Evolutionary conservation across 1,140 invertebrate species (phyloP).

Genomic region (Dryas iulia): DNA sequence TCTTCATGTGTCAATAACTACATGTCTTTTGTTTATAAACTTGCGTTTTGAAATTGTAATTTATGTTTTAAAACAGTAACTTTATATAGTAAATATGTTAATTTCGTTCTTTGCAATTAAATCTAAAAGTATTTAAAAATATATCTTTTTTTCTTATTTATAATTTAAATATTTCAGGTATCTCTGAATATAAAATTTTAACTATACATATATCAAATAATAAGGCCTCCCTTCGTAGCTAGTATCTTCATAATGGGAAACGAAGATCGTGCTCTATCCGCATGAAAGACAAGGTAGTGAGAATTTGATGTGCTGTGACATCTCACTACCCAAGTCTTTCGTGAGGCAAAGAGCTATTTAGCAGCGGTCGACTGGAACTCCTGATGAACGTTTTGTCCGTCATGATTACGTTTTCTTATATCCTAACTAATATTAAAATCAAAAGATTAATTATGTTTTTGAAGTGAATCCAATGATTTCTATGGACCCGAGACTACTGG

Average conservation of each 20-base stretch:
- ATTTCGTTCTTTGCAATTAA: too few species aligned
- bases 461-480: not conserved
- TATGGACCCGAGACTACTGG: not conserved
- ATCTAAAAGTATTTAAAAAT: not conserved
- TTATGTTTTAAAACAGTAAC: too few species aligned
- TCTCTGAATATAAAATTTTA: not conserved
- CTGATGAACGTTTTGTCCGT: not conserved
- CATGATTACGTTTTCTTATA: not conserved
- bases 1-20: too few species aligned
- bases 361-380: not conserved
- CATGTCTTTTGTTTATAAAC: too few species aligned
- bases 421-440: not conserved
- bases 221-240: not conserved
- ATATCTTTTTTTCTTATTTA: not conserved
- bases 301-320: conserved; percentile 74
- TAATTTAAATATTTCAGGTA: not conserved
- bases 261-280: conserved; percentile 55
- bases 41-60: too few species aligned
- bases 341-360: conserved; percentile 57
- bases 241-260: conserved; percentile 7
- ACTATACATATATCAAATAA: not conserved
- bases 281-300: conserved; percentile 80
- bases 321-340: conserved; percentile 77
- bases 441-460: not conserved
- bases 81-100: too few species aligned